A percentile compares a stretch with the other conserved stretches of the same genome.
phyloP scores from a whole-genome alignment of 1,140 invertebrate genomes.

The Himalopsyche phryganea region DNA sequence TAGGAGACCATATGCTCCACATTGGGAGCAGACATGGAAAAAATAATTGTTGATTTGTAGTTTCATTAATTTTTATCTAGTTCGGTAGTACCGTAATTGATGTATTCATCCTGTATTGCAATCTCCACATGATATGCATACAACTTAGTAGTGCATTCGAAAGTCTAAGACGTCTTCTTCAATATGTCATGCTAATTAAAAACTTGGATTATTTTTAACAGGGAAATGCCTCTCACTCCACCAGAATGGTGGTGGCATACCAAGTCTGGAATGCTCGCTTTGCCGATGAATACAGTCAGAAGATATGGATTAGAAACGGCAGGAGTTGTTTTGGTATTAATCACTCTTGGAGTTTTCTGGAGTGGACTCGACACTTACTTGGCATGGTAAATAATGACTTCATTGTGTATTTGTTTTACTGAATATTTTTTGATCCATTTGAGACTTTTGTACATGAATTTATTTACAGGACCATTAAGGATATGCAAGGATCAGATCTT shows the following conservation, averaged over 20 bases:
- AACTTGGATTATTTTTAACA: constrained; percentile 47
- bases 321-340: constrained; percentile 64
- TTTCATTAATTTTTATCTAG: too few species aligned
- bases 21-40: too few species aligned
- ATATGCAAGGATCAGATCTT: constrained; percentile 56
- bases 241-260: constrained; percentile 83
- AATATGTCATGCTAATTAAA: constrained; percentile 60
- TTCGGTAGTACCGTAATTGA: too few species aligned
- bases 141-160: too few species aligned
- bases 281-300: constrained; percentile 70
- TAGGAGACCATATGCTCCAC: too few species aligned
- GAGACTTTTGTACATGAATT: too few species aligned
- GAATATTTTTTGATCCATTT: too few species aligned
- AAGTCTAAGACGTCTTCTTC: too few species aligned
- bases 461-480: constrained; percentile 61
- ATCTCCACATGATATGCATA: too few species aligned
- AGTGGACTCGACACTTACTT: constrained; percentile 74
- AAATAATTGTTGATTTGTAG: too few species aligned
- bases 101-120: too few species aligned
- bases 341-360: constrained; percentile 72
- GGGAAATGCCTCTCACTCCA: constrained; percentile 68
- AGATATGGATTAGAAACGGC: constrained; percentile 68
- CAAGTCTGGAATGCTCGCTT: constrained; percentile 66
- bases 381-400: constrained; percentile 54
- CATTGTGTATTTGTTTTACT: constrained; percentile 10